Conservation (phyloP, 2,113 vertebrate species). For the Albula glossodonta region DNA sequence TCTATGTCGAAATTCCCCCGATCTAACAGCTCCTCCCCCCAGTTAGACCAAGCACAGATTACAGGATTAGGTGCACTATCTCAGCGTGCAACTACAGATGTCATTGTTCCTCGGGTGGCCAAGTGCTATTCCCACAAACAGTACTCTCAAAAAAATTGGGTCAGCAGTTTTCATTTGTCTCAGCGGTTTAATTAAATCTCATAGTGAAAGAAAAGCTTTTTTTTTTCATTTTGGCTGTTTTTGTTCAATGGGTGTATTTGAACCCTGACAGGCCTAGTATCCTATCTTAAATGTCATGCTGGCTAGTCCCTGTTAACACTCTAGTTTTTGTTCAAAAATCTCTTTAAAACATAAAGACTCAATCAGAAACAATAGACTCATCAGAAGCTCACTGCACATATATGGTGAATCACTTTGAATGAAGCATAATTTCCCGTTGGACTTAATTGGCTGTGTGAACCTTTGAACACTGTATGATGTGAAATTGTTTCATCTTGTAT, state of each 20-base stretch:
- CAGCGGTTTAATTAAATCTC: not conserved
- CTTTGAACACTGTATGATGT: not conserved
- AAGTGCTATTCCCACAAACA: not conserved
- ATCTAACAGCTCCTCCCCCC: not conserved
- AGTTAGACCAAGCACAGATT: conserved; percentile 19
- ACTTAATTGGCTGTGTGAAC: not conserved
- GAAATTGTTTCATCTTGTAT: not conserved
- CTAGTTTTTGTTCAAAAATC: not conserved
- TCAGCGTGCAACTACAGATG: conserved; percentile 1
- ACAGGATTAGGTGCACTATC: conserved; percentile 27
- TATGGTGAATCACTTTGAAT: not conserved
- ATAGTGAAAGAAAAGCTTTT: not conserved
- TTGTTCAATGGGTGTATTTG: conserved; percentile 3
- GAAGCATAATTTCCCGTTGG: not conserved
- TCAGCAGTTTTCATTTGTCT: conserved; percentile 1
- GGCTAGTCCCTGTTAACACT: not conserved
- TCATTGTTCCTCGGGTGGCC: not conserved
- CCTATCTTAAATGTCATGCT: not conserved
- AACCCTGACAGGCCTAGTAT: not conserved
- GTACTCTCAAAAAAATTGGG: not conserved
- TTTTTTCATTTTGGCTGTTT: not conserved
- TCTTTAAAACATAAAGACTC: not conserved
- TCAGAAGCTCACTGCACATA: not conserved
- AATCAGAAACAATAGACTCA: not conserved
- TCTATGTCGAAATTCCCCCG: conserved; percentile 13